These are phyloP conservation scores for Scomber japonicus DNA, from an alignment of 2,113 vertebrate genomes.

Conservation along the genomic window DNA sequence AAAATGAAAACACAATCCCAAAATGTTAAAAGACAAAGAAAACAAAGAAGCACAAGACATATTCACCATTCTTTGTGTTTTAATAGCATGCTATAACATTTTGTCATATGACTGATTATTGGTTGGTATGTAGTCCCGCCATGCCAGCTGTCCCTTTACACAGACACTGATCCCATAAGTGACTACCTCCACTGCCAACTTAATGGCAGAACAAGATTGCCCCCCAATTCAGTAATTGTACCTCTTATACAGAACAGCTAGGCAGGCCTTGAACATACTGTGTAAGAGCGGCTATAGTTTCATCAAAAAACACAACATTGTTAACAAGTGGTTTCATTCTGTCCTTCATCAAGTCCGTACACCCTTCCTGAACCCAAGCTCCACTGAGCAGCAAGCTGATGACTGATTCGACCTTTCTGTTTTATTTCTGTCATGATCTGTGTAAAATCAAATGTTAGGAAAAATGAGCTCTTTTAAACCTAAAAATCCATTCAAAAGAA, in stretches of 20 bases:
- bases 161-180: too few species aligned
- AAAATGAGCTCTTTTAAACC: conserved; percentile 29
- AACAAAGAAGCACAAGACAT: too few species aligned
- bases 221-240: too few species aligned
- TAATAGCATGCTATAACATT: neutral
- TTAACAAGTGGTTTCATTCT: conserved; percentile 13
- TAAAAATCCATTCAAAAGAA: conserved; percentile 61
- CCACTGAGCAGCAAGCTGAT: conserved; percentile 22
- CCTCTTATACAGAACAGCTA: too few species aligned
- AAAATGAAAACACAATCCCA: too few species aligned
- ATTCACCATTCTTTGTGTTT: neutral
- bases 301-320: conserved; percentile 15
- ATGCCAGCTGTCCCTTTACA: too few species aligned
- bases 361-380: conserved; percentile 22
- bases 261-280: too few species aligned
- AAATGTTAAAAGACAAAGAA: too few species aligned
- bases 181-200: too few species aligned
- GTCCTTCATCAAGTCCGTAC: neutral
- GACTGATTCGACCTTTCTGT: conserved; percentile 58
- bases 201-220: too few species aligned
- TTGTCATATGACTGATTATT: neutral
- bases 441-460: conserved; percentile 55
- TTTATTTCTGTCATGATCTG: conserved; percentile 61
- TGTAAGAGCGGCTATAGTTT: conserved; percentile 3
- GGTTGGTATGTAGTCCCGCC: neutral